Conservation (phyloP, 1,140 invertebrate species). For the Scaptodrosophila lebanonensis region DNA sequence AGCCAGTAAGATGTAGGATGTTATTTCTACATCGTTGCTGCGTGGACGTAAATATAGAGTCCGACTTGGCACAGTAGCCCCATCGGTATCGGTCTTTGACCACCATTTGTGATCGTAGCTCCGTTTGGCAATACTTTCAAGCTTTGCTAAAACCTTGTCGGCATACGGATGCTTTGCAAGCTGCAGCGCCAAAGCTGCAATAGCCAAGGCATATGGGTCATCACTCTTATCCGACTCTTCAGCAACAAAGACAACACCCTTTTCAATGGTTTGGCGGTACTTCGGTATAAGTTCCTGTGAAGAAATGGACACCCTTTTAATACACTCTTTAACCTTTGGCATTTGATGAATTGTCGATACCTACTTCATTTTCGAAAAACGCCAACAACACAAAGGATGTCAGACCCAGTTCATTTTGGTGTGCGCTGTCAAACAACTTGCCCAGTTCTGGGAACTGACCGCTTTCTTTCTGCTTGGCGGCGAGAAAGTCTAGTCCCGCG, state of each 20-base stretch:
- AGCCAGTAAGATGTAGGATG: constrained; percentile 84
- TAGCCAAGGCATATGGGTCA: constrained; percentile 87
- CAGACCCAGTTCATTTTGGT: constrained; percentile 82
- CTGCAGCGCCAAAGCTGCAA: constrained; percentile 88
- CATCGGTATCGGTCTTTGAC: constrained; percentile 40
- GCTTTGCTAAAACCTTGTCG: constrained; percentile 47
- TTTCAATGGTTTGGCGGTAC: constrained; percentile 83
- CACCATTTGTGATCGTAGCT: constrained; percentile 64
- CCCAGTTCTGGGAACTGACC: constrained; percentile 91
- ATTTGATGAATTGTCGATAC: constrained; percentile 1
- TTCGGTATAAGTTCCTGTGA: constrained; percentile 73
- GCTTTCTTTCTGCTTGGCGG: constrained; percentile 79
- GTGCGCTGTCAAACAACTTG: constrained; percentile 78
- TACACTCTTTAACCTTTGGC: not conserved
- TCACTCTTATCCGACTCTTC: constrained; percentile 83
- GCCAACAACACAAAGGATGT: constrained; percentile 91
- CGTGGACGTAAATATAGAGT: constrained; percentile 77
- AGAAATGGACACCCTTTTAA: constrained; percentile 3
- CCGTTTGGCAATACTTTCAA: constrained; percentile 40
- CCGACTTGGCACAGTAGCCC: not conserved
- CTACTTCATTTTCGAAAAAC: constrained; percentile 85
- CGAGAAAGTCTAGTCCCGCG: constrained; percentile 88
- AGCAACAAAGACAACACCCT: constrained; percentile 89
- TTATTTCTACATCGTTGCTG: constrained; percentile 87
- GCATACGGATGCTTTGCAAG: constrained; percentile 82